These are phyloP conservation scores for Phalacrocorax carbo DNA, from an alignment of 2,113 vertebrate genomes.

Conservation along the genomic window DNA sequence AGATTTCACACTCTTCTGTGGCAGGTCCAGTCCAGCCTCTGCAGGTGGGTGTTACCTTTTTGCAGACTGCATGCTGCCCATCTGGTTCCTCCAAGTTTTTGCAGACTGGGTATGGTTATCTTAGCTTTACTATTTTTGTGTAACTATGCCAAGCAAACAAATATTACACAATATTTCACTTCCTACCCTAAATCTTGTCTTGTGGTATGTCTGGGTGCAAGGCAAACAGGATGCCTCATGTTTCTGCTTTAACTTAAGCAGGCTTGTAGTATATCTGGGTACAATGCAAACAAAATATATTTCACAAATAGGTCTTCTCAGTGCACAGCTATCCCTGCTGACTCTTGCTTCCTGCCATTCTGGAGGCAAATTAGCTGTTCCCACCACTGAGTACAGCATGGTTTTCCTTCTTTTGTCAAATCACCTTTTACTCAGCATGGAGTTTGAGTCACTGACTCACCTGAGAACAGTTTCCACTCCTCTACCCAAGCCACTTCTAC, in stretches of 20 bases:
- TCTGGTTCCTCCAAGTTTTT: not conserved
- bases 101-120: not conserved
- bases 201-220: not conserved
- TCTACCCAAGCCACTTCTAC: not conserved
- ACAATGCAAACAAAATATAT: not conserved
- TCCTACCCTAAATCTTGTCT: not conserved
- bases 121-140: not conserved
- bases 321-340: not conserved
- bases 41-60: not conserved
- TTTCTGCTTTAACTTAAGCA: conserved; percentile 1
- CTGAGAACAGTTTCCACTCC: not conserved
- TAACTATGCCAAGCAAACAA: not conserved
- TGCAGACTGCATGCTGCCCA: not conserved
- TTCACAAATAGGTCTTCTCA: not conserved
- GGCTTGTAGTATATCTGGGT: not conserved
- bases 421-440: not conserved
- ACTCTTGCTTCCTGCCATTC: not conserved
- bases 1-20: not conserved
- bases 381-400: not conserved
- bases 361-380: not conserved
- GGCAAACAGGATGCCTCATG: not conserved
- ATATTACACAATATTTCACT: not conserved
- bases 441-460: not conserved
- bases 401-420: not conserved
- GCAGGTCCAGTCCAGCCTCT: not conserved